These are phyloP conservation scores for Lagodon rhomboides DNA, from an alignment of 2,797 vertebrate species.

Conservation along the genomic window DNA sequence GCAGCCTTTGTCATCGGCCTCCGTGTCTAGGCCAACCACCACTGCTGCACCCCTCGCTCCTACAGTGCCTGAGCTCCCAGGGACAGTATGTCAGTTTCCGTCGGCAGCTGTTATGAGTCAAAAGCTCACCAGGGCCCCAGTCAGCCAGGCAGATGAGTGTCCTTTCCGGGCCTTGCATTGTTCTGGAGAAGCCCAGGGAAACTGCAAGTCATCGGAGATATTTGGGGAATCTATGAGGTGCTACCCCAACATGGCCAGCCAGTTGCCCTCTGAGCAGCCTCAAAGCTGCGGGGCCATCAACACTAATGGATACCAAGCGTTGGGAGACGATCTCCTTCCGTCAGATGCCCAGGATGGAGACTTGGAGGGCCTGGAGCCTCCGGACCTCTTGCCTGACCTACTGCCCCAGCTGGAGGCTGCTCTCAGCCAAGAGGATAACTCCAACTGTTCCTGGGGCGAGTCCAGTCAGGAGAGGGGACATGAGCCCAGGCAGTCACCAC, in stretches of 20 bases:
- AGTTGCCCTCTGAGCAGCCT: slow-evolving; percentile 87
- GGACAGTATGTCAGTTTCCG: slow-evolving; percentile 89
- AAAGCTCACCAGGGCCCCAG: slow-evolving; percentile 85
- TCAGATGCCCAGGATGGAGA: slow-evolving; percentile 88
- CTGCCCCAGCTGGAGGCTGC: slow-evolving; percentile 93
- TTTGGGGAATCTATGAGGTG: slow-evolving; percentile 92
- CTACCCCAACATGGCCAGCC: slow-evolving; percentile 82
- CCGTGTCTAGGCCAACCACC: slow-evolving; percentile 84
- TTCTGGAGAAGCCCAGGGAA: slow-evolving; percentile 89
- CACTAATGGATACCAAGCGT: slow-evolving; percentile 90
- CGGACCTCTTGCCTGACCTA: slow-evolving; percentile 94
- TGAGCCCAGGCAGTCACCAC: slow-evolving; percentile 58
- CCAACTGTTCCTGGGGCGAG: slow-evolving; percentile 80
- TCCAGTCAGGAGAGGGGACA: slow-evolving; percentile 63
- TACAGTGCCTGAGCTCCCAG: slow-evolving; percentile 88
- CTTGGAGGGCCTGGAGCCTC: slow-evolving; percentile 91
- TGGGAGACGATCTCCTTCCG: slow-evolving; percentile 91
- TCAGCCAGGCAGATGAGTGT: slow-evolving; percentile 86
- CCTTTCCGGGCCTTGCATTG: slow-evolving; percentile 90
- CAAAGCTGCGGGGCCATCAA: slow-evolving; percentile 85
- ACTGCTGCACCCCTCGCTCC: slow-evolving; percentile 80
- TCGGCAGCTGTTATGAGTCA: slow-evolving; percentile 86
- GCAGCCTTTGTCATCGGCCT: slow-evolving; percentile 85
- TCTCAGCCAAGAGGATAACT: slow-evolving; percentile 89
- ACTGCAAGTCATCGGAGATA: slow-evolving; percentile 90